A percentile compares a stretch with the other conserved stretches of the same genome.
Evolutionary conservation across 2,888 invertebrate species (phyloP).

Genomic region (Pherbina coryleti): DNA sequence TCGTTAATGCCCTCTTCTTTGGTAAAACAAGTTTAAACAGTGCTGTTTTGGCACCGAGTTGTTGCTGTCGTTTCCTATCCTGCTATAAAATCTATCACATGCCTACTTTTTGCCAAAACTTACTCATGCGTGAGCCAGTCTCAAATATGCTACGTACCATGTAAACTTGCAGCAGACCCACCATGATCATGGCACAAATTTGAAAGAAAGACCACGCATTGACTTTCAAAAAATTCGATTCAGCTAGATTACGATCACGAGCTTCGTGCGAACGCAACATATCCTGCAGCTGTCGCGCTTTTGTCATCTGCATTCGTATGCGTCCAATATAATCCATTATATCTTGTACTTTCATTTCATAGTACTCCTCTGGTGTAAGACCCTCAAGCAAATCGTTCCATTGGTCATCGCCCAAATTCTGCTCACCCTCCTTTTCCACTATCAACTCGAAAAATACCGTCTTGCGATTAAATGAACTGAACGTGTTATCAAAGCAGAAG

Average conservation of each 20-base stretch:
- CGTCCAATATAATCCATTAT: constrained; percentile 77
- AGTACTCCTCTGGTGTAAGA: constrained; percentile 71
- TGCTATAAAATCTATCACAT: constrained; percentile 39
- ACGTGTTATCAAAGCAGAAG: constrained; percentile 90
- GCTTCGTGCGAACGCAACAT: constrained; percentile 81
- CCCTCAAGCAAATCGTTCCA: constrained; percentile 66
- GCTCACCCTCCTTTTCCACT: constrained; percentile 74
- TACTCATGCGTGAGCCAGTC: constrained; percentile 67
- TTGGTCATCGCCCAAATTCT: constrained; percentile 70
- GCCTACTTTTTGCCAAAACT: constrained; percentile 64
- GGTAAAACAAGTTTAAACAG: constrained; percentile 18
- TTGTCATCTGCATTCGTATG: constrained; percentile 74
- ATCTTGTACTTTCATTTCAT: constrained; percentile 75
- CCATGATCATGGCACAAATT: constrained; percentile 78
- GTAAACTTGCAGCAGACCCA: constrained; percentile 82
- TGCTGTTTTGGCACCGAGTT: background rate
- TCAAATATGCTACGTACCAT: constrained; percentile 87
- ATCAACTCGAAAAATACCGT: constrained; percentile 86
- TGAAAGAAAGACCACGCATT: constrained; percentile 84
- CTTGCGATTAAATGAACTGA: constrained; percentile 85
- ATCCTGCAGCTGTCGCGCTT: constrained; percentile 78
- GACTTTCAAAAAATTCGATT: constrained; percentile 84
- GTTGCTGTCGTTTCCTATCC: background rate
- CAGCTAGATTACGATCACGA: constrained; percentile 84
- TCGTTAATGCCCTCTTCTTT: constrained; percentile 13